Base-by-base conservation (phyloP, 2,113 vertebrate genomes). In the Gnathonemus longibarbis region DNA sequence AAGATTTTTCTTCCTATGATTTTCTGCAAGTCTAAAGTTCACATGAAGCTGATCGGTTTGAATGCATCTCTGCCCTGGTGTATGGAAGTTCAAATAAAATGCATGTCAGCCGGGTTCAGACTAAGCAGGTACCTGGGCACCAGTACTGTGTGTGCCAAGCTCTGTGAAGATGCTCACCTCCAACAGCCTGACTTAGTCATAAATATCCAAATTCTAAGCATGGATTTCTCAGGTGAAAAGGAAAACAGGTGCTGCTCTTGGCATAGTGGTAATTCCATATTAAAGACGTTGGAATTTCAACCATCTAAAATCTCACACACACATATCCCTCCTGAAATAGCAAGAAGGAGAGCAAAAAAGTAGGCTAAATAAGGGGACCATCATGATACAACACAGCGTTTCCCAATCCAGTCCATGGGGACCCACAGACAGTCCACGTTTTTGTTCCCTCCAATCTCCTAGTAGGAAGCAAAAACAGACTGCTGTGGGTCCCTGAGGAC, bases 181-280 rank as follows among this genome's bases (percentile, higher is more conserved):
- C 91, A 91, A 90, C 87, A 84, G 90, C 92, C 91, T 87, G 91
- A 92, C 91, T 62, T n/a, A 86, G 91, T 91, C 92, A 92, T 91
- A 93, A 92, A 91, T 91, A 91, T 93, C 90, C 89, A 90, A 93
- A 90, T 49, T 53, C 70, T 45, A 88, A 48, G 49, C 56, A 85
- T 58, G 74, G 74, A 80, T 80, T 77, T 77, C 35, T 39, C 90
- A 91, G 88, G 39, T 1, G 46, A 80, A 90, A 91, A 92, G 70
- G 88, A 84, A 91, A 90, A 92, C 48, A 89, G 53, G 53, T 56
- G 84, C 85, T 87, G 56, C 70, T 90, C 87, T 91, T 91, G 77
- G 88, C 89, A 91, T 70, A 91, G 84, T 91, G 91, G 91, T 84
- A 19, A 87, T 93, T 92, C 91, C 90, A 91, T 89, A 85, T 66